phyloP scores from a whole-genome alignment of 2,888 invertebrate genomes.

The Hemicrepidius hirtus region DNA sequence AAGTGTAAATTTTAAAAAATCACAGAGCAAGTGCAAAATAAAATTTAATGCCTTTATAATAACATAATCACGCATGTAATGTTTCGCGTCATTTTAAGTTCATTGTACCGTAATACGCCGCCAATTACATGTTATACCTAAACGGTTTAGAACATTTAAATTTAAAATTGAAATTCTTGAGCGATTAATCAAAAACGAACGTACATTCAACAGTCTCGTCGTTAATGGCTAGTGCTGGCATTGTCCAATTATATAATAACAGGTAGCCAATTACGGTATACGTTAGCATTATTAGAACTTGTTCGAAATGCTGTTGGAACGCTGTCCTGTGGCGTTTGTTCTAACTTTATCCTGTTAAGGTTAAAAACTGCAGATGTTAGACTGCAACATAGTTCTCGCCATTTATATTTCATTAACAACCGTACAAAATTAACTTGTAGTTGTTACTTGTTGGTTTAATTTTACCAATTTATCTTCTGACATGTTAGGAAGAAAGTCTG shows the following conservation, averaged over 20 bases:
- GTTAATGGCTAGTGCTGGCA: slow-evolving; percentile 50
- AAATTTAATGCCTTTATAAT: slow-evolving; percentile 58
- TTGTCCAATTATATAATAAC: slow-evolving; percentile 65
- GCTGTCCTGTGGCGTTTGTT: slow-evolving; percentile 59
- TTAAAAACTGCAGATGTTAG: slow-evolving; percentile 39
- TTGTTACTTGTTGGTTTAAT: no score
- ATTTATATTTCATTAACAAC: neutral
- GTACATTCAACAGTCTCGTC: slow-evolving; percentile 49
- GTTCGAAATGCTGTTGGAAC: slow-evolving; percentile 62
- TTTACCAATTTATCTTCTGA: no score
- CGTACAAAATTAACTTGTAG: no score
- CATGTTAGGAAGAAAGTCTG: slow-evolving; percentile 3
- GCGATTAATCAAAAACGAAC: slow-evolving; percentile 55
- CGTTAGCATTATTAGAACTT: slow-evolving; percentile 62
- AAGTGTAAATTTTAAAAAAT: slow-evolving; percentile 5
- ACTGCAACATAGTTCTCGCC: slow-evolving; percentile 11
- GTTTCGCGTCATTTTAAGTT: slow-evolving; percentile 51
- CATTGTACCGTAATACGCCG: slow-evolving; percentile 55
- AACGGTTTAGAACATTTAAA: slow-evolving; percentile 53
- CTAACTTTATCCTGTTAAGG: slow-evolving; percentile 53
- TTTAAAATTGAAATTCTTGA: slow-evolving; percentile 54
- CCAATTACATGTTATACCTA: slow-evolving; percentile 50
- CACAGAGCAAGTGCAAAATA: slow-evolving; percentile 39
- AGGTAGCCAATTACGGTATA: slow-evolving; percentile 63
- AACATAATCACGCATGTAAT: slow-evolving; percentile 51